A percentile compares a stretch with the other conserved stretches of the same genome.
Conservation (phyloP, 2,797 vertebrate species). For the Phataginus tetradactyla region DNA sequence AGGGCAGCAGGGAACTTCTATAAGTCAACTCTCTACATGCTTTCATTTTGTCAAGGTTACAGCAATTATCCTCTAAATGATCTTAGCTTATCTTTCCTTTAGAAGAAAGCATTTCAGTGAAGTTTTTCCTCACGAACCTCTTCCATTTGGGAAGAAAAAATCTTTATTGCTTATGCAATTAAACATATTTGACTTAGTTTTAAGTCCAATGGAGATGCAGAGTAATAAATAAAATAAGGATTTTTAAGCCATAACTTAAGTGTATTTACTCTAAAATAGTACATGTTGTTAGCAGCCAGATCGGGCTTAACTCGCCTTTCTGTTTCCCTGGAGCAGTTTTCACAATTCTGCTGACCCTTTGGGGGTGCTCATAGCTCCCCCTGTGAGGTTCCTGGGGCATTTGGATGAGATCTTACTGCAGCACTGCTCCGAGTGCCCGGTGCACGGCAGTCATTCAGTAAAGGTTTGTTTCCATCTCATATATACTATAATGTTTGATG, state of each 20-base stretch:
- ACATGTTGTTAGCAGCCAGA: not conserved
- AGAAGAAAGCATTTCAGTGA: conserved; percentile 33
- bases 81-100: not conserved
- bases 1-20: not conserved
- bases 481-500: not conserved
- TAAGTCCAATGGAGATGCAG: not conserved
- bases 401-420: not conserved
- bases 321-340: not conserved
- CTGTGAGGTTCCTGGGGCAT: not conserved
- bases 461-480: not conserved
- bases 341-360: not conserved
- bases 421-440: not conserved
- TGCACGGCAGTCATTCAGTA: not conserved
- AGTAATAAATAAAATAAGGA: not conserved
- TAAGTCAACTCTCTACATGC: not conserved
- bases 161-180: not conserved
- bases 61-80: not conserved
- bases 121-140: not conserved
- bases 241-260: conserved; percentile 36
- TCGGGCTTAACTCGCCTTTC: not conserved
- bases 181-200: conserved; percentile 24
- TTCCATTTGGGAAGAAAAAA: not conserved
- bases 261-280: conserved; percentile 1
- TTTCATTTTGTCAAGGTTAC: conserved; percentile 24
- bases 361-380: not conserved